phyloP scores from a whole-genome alignment of 2,888 invertebrate genomes.

The Drosophila tanythrix region DNA sequence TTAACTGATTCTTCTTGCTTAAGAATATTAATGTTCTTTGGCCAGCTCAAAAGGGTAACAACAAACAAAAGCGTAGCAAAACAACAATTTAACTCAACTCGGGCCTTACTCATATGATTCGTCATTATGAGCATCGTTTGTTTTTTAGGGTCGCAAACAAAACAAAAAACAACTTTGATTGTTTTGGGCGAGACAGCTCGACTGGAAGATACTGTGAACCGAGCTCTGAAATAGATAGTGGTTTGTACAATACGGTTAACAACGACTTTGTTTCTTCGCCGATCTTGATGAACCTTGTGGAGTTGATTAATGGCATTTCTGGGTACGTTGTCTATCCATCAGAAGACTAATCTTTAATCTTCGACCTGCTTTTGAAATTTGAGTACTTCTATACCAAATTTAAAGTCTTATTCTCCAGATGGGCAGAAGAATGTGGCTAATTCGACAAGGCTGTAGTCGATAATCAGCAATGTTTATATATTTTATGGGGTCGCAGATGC shows the following conservation, averaged over 20 bases:
- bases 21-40: slow-evolving; percentile 1
- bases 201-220: neutral
- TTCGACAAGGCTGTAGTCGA: neutral
- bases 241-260: neutral
- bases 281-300: neutral
- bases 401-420: neutral
- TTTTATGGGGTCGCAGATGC: neutral
- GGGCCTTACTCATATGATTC: slow-evolving; percentile 33
- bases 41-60: neutral
- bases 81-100: slow-evolving; percentile 2
- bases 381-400: neutral
- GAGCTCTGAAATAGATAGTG: neutral
- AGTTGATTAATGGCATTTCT: neutral
- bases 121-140: slow-evolving; percentile 10
- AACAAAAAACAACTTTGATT: neutral
- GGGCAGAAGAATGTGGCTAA: neutral
- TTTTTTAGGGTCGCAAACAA: slow-evolving; percentile 22
- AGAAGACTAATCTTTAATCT: neutral
- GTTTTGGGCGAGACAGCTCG: neutral
- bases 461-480: neutral
- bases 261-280: neutral
- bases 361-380: neutral
- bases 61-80: neutral
- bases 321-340: neutral
- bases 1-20: neutral